A percentile compares a stretch with the other conserved stretches of the same genome.
Conservation (phyloP, 1,140 invertebrate species). For the Drepana arcuata region DNA sequence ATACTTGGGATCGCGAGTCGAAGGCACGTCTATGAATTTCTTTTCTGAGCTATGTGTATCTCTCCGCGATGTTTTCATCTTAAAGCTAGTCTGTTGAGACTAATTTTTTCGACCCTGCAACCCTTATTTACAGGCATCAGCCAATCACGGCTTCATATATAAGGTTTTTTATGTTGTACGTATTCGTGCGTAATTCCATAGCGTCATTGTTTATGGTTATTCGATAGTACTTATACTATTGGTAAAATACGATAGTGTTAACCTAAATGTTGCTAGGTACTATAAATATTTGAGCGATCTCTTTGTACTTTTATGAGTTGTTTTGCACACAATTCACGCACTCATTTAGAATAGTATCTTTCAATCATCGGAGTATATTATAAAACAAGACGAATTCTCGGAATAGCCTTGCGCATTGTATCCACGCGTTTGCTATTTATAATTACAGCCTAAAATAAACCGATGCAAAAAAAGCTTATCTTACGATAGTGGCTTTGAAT, state of each 20-base stretch:
- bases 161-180: background rate
- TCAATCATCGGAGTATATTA: slow-evolving; percentile 41
- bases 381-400: slow-evolving; percentile 52
- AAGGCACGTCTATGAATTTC: no score
- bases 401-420: slow-evolving; percentile 61
- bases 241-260: slow-evolving; percentile 26
- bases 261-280: slow-evolving; percentile 28
- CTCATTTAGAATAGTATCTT: slow-evolving; percentile 31
- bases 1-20: no score
- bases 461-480: slow-evolving; percentile 29
- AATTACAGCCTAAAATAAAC: slow-evolving; percentile 51
- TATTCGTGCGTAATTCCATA: no score
- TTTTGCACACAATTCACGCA: slow-evolving; percentile 23
- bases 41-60: no score
- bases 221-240: slow-evolving; percentile 18
- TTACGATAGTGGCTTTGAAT: slow-evolving; percentile 6
- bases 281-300: slow-evolving; percentile 26
- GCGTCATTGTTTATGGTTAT: slow-evolving; percentile 26
- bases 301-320: slow-evolving; percentile 30
- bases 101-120: background rate
- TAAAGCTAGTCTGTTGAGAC: background rate
- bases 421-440: slow-evolving; percentile 63
- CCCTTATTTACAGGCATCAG: background rate
- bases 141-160: background rate
- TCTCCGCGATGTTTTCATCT: no score